These are phyloP conservation scores for Drosophila cardini DNA, from an alignment of 1,140 invertebrate species.

Conservation along the genomic window DNA sequence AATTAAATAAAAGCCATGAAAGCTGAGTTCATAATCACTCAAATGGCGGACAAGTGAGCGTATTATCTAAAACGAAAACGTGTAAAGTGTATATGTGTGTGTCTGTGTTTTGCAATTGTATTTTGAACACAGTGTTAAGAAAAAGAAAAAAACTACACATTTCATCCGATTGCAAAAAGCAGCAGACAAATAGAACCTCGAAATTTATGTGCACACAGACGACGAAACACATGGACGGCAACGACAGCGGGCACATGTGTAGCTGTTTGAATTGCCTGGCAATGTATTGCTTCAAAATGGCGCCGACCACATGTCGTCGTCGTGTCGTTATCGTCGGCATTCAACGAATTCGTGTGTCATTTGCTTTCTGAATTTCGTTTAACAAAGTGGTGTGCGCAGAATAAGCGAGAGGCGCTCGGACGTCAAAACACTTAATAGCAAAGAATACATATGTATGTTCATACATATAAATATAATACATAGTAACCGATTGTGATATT, in stretches of 20 bases:
- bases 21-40: constrained; percentile 9
- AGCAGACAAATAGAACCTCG: constrained; percentile 33
- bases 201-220: constrained; percentile 28
- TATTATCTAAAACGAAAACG: neutral
- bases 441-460: constrained; percentile 48
- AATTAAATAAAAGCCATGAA: constrained; percentile 59
- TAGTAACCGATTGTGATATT: constrained; percentile 77
- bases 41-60: constrained; percentile 11
- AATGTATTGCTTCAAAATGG: constrained; percentile 76
- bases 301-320: constrained; percentile 78
- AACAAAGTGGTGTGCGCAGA: constrained; percentile 79
- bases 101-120: constrained; percentile 9
- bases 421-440: constrained; percentile 50
- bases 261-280: constrained; percentile 20
- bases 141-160: neutral
- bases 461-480: constrained; percentile 38
- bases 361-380: constrained; percentile 75
- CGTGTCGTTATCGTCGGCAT: constrained; percentile 65
- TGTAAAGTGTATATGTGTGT: neutral
- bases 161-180: constrained; percentile 17
- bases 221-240: constrained; percentile 18
- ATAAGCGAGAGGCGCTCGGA: constrained; percentile 39
- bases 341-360: constrained; percentile 65
- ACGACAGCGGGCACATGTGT: neutral
- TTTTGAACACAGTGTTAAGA: constrained; percentile 1